Percentiles rank a stretch among this genome's conserved stretches.
These are phyloP conservation scores for Chrysina gloriosa DNA, from an alignment of 2,888 invertebrate genomes.

Conservation along the genomic window DNA sequence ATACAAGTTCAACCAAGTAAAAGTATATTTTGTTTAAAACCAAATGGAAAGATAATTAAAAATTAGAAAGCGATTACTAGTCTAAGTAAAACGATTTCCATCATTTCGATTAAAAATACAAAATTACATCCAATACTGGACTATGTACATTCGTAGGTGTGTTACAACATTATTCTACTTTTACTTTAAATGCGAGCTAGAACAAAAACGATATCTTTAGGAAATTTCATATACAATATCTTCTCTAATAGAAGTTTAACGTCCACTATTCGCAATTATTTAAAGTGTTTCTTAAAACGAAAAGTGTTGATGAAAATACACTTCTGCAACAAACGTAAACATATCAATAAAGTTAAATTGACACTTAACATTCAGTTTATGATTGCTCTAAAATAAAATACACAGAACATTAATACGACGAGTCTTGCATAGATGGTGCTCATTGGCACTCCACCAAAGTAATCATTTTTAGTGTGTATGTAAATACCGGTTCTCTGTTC, in stretches of 20 bases:
- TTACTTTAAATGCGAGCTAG: slow-evolving; percentile 13
- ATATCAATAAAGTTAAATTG: slow-evolving; percentile 37
- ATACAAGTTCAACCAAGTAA: too few relatives aligned
- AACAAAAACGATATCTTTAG: slow-evolving; percentile 10
- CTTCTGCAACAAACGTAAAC: slow-evolving; percentile 36
- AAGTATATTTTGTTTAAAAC: too few relatives aligned
- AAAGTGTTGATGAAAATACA: slow-evolving; percentile 35
- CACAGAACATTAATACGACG: slow-evolving; percentile 12
- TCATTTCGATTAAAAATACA: background rate
- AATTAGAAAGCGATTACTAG: too few relatives aligned
- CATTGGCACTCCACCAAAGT: slow-evolving; percentile 25
- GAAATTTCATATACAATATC: background rate
- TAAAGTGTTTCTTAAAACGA: slow-evolving; percentile 33
- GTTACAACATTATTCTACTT: slow-evolving; percentile 14
- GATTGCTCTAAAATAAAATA: slow-evolving; percentile 34
- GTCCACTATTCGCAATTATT: slow-evolving; percentile 11
- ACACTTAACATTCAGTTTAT: slow-evolving; percentile 35
- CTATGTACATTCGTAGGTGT: slow-evolving; percentile 4
- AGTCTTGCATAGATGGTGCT: slow-evolving; percentile 23
- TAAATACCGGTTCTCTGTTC: background rate
- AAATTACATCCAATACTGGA: slow-evolving; percentile 4
- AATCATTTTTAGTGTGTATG: slow-evolving; percentile 13
- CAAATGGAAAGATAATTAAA: too few relatives aligned
- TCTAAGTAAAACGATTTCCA: too few relatives aligned
- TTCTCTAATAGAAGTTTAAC: slow-evolving; percentile 21